These are phyloP conservation scores for Drosophila barbarae DNA, from an alignment of 2,888 invertebrate species.

Conservation along the genomic window DNA sequence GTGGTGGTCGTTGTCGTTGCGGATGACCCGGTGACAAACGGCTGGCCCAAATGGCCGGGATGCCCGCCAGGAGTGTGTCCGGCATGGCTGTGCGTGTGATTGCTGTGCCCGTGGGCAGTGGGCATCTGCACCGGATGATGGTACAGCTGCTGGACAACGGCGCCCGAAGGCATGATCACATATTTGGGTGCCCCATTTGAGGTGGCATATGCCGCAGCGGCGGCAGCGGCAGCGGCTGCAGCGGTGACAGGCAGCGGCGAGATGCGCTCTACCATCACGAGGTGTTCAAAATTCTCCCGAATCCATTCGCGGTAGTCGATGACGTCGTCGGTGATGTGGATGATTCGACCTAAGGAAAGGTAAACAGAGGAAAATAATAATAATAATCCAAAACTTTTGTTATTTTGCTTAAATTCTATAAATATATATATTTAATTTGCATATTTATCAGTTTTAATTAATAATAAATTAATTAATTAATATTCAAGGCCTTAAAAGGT, in stretches of 20 bases:
- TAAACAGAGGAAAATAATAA: not conserved
- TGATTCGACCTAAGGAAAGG: conserved; percentile 86
- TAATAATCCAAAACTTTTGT: not conserved
- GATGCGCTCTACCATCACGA: conserved; percentile 72
- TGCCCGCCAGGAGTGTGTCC: conserved; percentile 7
- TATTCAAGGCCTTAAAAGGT: not conserved
- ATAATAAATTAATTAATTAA: no score
- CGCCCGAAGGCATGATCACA: conserved; percentile 69
- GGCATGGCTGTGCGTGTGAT: conserved; percentile 17
- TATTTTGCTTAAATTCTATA: no score
- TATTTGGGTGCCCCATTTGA: conserved; percentile 67
- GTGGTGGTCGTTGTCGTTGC: conserved; percentile 38
- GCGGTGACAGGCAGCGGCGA: conserved; percentile 61
- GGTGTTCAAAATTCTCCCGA: conserved; percentile 78
- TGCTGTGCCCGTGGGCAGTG: conserved; percentile 46
- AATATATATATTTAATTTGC: no score
- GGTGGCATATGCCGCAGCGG: conserved; percentile 42
- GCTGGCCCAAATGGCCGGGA: conserved; percentile 40
- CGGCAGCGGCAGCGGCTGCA: conserved; percentile 13
- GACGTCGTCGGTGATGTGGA: conserved; percentile 96
- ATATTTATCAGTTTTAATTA: no score
- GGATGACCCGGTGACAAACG: conserved; percentile 46
- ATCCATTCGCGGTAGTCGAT: conserved; percentile 82
- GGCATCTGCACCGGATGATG: conserved; percentile 61
- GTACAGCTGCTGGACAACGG: conserved; percentile 67